Percentiles rank a stretch among this genome's conserved stretches.
Evolutionary conservation across 2,113 vertebrate species (phyloP).

Genomic region (Athene noctua): DNA sequence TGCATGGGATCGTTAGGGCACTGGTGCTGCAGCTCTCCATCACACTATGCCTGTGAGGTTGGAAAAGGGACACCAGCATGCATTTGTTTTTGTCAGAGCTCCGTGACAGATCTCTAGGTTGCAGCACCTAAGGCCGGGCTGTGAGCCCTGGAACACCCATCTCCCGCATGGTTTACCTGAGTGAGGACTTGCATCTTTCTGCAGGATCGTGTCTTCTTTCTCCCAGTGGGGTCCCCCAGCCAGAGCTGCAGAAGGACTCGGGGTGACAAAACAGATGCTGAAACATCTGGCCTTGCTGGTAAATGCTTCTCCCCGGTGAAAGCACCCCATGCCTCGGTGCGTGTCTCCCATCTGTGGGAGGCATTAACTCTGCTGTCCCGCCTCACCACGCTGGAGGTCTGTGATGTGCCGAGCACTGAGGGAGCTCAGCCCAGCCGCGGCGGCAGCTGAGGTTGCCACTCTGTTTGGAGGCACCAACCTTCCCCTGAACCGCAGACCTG

Average conservation of each 20-base stretch:
- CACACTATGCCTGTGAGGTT: background rate
- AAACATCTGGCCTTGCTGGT: background rate
- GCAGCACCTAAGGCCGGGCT: background rate
- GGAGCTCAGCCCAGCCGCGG: background rate
- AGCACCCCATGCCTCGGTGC: background rate
- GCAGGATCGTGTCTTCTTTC: background rate
- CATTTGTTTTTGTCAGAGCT: background rate
- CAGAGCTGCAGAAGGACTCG: background rate
- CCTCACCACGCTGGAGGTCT: accelerated
- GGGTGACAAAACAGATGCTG: background rate
- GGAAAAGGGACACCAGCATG: background rate
- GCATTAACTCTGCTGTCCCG: background rate
- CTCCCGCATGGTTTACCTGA: background rate
- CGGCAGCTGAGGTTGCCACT: background rate
- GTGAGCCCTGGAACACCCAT: background rate
- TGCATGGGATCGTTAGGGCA: background rate
- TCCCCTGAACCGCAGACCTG: background rate
- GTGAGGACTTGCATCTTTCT: background rate
- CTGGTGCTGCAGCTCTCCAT: background rate
- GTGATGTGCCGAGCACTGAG: no score
- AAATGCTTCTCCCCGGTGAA: background rate
- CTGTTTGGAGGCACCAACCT: background rate
- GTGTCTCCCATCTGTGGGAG: background rate
- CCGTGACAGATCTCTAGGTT: background rate
- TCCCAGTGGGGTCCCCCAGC: background rate